phyloP scores from a whole-genome alignment of 2,113 vertebrate genomes.

The Ceyx melanurus region DNA sequence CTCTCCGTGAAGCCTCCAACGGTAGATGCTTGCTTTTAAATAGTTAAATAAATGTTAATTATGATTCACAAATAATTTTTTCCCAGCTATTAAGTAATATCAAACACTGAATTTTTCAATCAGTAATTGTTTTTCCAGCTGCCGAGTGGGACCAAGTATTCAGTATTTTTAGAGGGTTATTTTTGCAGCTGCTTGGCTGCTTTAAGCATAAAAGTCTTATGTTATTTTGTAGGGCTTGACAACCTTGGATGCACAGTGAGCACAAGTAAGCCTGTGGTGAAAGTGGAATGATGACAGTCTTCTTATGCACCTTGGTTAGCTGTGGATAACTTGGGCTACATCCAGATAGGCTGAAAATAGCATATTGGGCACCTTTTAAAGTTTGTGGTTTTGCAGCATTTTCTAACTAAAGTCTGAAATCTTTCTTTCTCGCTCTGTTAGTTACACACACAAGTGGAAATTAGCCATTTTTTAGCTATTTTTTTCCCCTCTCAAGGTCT shows the following conservation, averaged over 20 bases:
- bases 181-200: slow-evolving; percentile 48
- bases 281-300: slow-evolving; percentile 22
- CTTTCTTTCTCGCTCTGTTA: slow-evolving; percentile 19
- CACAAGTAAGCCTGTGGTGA: slow-evolving; percentile 9
- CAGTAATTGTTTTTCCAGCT: slow-evolving; percentile 63
- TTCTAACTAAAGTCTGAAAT: slow-evolving; percentile 26
- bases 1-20: not conserved
- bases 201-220: not conserved
- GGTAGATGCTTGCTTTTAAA: slow-evolving; percentile 40
- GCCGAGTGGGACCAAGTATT: slow-evolving; percentile 9
- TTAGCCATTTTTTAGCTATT: slow-evolving; percentile 22
- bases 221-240: slow-evolving; percentile 16
- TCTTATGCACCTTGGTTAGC: slow-evolving; percentile 22
- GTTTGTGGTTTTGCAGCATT: slow-evolving; percentile 40
- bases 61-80: slow-evolving; percentile 41
- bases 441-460: slow-evolving; percentile 36
- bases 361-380: not conserved
- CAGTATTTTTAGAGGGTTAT: slow-evolving; percentile 52
- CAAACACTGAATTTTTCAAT: slow-evolving; percentile 60
- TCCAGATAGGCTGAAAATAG: slow-evolving; percentile 36
- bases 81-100: slow-evolving; percentile 49
- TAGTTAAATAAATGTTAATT: slow-evolving; percentile 64
- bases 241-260: not conserved
- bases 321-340: slow-evolving; percentile 21
- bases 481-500: slow-evolving; percentile 4